Conservation (phyloP, 2,888 invertebrate genomes). For the Barypeithes pellucidus region DNA sequence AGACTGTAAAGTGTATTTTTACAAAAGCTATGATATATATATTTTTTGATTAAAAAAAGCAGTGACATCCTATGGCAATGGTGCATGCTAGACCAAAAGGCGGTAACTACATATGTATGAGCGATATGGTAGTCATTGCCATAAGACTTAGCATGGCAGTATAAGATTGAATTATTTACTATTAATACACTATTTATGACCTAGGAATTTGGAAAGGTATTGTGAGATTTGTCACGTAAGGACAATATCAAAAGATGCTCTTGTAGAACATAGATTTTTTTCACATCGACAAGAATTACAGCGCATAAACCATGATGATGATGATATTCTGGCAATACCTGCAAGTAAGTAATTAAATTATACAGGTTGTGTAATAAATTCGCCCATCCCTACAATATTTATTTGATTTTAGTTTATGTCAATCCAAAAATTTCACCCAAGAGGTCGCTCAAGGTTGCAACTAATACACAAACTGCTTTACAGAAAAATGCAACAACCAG, state of each 20-base stretch:
- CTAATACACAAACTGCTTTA: background rate
- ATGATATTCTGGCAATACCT: background rate
- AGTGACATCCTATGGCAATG: too few species aligned
- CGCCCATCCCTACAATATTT: background rate
- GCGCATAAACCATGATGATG: background rate
- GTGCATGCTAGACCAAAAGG: too few species aligned
- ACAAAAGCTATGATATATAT: too few species aligned
- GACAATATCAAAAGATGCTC: constrained; percentile 8
- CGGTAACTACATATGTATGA: too few species aligned
- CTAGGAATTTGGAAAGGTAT: constrained; percentile 18
- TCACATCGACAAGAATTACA: background rate
- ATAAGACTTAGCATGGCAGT: too few species aligned
- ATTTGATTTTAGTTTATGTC: constrained; percentile 2
- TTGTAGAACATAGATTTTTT: background rate
- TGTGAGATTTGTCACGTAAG: constrained; percentile 12
- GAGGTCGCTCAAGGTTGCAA: background rate
- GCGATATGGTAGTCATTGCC: too few species aligned
- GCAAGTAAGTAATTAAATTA: constrained; percentile 1
- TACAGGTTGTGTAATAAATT: too few species aligned
- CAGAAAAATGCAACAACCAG: background rate
- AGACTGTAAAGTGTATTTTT: too few species aligned
- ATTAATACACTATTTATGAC: too few species aligned
- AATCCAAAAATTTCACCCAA: constrained; percentile 6
- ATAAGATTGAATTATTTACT: too few species aligned
- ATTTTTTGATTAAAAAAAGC: too few species aligned